Evolutionary conservation across 2,113 vertebrate species (phyloP).

Genomic region (Monopterus albus): DNA sequence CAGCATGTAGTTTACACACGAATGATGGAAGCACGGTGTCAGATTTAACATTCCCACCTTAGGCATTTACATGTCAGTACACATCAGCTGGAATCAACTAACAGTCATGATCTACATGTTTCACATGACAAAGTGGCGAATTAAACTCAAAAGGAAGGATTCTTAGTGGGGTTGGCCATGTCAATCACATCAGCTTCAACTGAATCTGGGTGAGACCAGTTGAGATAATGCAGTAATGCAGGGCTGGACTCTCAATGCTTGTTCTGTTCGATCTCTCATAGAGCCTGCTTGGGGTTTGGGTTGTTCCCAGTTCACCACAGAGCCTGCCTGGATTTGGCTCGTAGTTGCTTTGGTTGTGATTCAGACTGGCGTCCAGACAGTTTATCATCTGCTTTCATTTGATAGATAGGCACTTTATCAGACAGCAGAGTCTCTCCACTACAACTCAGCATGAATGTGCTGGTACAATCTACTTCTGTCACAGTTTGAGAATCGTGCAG

Average conservation of each 20-base stretch:
- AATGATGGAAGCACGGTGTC: constrained; percentile 46
- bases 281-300: constrained; percentile 8
- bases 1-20: constrained; percentile 52
- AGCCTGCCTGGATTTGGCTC: constrained; percentile 41
- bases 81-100: constrained; percentile 57
- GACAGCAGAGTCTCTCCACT: constrained; percentile 53
- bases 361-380: constrained; percentile 54
- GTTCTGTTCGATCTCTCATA: constrained; percentile 33
- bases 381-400: constrained; percentile 57
- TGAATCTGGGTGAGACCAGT: constrained; percentile 41
- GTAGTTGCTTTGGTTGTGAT: constrained; percentile 34
- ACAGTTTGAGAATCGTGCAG: constrained; percentile 53
- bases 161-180: constrained; percentile 34
- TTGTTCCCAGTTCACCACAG: constrained; percentile 24
- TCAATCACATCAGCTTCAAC: constrained; percentile 42
- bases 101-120: constrained; percentile 44
- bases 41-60: constrained; percentile 65
- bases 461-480: constrained; percentile 60
- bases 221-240: constrained; percentile 37
- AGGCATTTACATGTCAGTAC: constrained; percentile 62
- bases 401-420: constrained; percentile 56
- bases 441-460: constrained; percentile 58
- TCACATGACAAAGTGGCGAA: constrained; percentile 58
- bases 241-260: constrained; percentile 37
- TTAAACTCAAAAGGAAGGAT: constrained; percentile 49